Base-by-base conservation (phyloP, 2,888 invertebrate species). In the Synanthedon tipuliformis region DNA sequence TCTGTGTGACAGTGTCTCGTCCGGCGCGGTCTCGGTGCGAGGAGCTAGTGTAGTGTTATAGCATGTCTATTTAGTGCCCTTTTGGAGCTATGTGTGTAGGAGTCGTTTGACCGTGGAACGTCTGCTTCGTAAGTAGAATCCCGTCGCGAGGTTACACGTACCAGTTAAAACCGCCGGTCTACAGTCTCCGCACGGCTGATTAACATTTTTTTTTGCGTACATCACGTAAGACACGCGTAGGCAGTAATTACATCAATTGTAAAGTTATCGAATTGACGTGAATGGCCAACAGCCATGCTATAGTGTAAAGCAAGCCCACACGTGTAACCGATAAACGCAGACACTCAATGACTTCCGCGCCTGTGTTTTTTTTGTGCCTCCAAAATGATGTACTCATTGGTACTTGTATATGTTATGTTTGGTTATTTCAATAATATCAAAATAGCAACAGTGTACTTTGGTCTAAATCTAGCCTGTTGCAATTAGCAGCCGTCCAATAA, bases 21-120 rank as follows among this genome's bases (percentile, higher is more conserved):
- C 72, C 73, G 81, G 82, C 80, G 78, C 78, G 81, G 83, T 73
- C 71, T 69, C 72, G 81, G 78, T 69, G 81, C 75, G 81, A 55
- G 59, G 60, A 69, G 73, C 69, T 67, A 74, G 85, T 85, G 85
- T 72, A 73, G 78, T 83, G 83, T 82, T 79, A 23, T 85, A 80
- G 76, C 3, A 34, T 34, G 83, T 79, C 75, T 75, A 12, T 54
- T n/a, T 61, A 78, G 86, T 86, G 86, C 75, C 78, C 80, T 82
- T 81, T 82, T 84, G 81, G 67, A 59, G 69, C 70, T 75, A 76
- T 82, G 76, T 82, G 83, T 81, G 76, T 81, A 80, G 82, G 78
- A 81, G 76, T 78, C 70, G 78, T 77, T 80, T 81, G 78, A 78
- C 77, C 78, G 81, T 80, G 84, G 84, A 80, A 75, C 73, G 79